Evolutionary conservation across 2,113 vertebrate genomes (phyloP).

Genomic region (Bubo blakistoni): DNA sequence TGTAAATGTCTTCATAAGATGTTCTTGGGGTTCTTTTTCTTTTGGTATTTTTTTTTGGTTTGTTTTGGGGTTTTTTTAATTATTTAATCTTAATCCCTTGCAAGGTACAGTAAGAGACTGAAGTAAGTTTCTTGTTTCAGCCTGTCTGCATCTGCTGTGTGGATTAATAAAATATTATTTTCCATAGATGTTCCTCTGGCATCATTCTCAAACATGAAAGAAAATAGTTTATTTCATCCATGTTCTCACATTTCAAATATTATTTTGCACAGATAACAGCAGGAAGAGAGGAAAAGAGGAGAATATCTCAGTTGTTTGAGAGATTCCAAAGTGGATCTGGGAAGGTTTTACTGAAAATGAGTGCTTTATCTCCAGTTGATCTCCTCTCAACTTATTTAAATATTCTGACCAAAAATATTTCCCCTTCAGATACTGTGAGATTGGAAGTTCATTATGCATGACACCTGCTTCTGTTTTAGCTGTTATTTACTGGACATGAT

Average conservation of each 20-base stretch:
- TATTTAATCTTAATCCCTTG: background rate
- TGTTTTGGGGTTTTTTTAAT: background rate
- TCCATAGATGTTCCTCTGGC: background rate
- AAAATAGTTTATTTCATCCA: background rate
- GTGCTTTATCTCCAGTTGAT: background rate
- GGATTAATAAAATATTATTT: background rate
- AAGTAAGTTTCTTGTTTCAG: background rate
- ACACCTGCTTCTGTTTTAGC: background rate
- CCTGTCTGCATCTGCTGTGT: background rate
- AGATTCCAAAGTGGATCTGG: background rate
- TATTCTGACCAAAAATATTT: background rate
- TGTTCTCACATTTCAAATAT: background rate
- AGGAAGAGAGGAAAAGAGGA: background rate
- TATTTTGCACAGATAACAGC: background rate
- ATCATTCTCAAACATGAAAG: background rate
- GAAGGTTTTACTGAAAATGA: background rate
- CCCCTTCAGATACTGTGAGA: background rate
- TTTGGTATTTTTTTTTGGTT: background rate
- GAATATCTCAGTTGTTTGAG: background rate
- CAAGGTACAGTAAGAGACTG: background rate
- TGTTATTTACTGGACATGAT: background rate
- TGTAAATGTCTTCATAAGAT: background rate
- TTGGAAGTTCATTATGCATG: background rate
- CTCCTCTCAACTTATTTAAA: background rate
- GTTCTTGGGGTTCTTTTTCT: fast-evolving